These are phyloP conservation scores for Thryonomys swinderianus DNA, from an alignment of 2,113 vertebrate genomes.

Conservation along the genomic window DNA sequence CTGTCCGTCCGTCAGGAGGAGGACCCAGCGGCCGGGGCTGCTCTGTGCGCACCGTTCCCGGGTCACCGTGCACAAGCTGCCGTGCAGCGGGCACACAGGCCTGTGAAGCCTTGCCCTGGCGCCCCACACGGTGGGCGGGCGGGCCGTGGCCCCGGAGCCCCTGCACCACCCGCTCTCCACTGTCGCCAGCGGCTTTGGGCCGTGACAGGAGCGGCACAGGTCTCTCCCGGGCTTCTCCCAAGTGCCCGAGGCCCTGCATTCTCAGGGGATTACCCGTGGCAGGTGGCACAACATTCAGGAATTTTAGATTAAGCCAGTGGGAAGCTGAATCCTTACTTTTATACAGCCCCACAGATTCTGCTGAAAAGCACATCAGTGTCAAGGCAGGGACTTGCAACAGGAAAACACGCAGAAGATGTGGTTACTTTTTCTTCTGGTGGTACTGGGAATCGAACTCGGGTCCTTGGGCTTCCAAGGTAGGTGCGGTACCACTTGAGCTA, in stretches of 20 bases:
- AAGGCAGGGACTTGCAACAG: not conserved
- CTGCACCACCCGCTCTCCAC: not conserved
- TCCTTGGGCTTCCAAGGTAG: too few relatives aligned
- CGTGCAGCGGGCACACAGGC: constrained; percentile 10
- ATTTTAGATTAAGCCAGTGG: constrained; percentile 54
- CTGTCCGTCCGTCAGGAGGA: too few relatives aligned
- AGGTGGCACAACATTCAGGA: constrained; percentile 49
- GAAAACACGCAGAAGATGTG: not conserved
- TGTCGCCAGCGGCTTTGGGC: not conserved
- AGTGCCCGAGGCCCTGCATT: not conserved
- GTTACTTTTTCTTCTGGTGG: too few relatives aligned
- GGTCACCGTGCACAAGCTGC: constrained; percentile 34
- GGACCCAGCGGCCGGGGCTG: constrained; percentile 50
- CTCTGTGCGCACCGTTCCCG: constrained; percentile 18
- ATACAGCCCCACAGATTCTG: not conserved
- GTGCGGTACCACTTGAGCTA: too few relatives aligned
- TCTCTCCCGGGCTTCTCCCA: not conserved
- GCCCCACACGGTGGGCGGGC: not conserved
- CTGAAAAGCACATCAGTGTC: constrained; percentile 28
- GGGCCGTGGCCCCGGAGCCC: fast-evolving
- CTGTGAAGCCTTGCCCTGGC: not conserved
- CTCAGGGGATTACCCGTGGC: not conserved
- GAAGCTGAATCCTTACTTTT: constrained; percentile 40
- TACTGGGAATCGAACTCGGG: too few relatives aligned
- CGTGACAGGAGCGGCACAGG: not conserved